Conservation (phyloP, 1,140 invertebrate species). For the Orussus abietinus region DNA sequence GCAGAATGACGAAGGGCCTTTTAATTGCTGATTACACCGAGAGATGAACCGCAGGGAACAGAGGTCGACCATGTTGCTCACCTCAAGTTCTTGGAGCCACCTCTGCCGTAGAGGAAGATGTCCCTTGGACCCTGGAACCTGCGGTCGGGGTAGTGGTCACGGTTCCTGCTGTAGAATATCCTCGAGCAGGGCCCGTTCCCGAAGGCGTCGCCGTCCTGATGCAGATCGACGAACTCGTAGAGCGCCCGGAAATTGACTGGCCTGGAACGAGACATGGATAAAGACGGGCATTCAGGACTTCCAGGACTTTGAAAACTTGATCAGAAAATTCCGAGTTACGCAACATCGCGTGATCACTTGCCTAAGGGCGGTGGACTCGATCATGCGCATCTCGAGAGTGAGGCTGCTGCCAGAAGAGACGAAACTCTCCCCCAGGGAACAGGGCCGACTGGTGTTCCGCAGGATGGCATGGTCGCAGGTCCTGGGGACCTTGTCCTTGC, state of each 20-base stretch:
- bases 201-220: constrained; percentile 76
- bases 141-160: constrained; percentile 54
- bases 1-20: constrained; percentile 30
- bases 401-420: constrained; percentile 74
- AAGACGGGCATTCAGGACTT: background rate
- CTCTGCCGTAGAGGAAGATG: constrained; percentile 81
- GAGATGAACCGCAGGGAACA: background rate
- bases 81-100: constrained; percentile 77
- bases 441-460: constrained; percentile 63
- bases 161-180: constrained; percentile 62
- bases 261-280: constrained; percentile 49
- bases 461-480: constrained; percentile 74
- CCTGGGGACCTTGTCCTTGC: constrained; percentile 69
- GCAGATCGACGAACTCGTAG: constrained; percentile 86
- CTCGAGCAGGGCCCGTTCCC: constrained; percentile 65
- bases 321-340: background rate
- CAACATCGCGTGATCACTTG: constrained; percentile 41
- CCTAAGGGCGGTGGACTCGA: constrained; percentile 80
- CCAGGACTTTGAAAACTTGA: background rate
- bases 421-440: constrained; percentile 77
- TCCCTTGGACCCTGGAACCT: constrained; percentile 71
- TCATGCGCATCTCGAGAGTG: constrained; percentile 73
- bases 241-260: constrained; percentile 78
- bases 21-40: background rate
- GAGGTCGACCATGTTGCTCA: constrained; percentile 32